Evolutionary conservation across 2,888 invertebrate genomes (phyloP).

Genomic region (Phyllotreta striolata): DNA sequence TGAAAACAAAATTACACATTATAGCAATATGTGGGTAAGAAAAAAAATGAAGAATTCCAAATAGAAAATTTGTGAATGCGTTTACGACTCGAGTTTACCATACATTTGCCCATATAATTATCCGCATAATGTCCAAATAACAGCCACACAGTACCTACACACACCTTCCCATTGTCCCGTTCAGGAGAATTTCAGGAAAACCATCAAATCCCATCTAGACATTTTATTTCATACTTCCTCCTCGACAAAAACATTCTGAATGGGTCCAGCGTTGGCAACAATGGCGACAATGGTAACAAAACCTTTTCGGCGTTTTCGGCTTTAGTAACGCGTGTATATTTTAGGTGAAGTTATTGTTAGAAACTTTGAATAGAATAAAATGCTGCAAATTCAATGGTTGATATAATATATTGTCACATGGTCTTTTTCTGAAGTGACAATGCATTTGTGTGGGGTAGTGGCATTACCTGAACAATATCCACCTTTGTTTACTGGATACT

Average conservation of each 20-base stretch:
- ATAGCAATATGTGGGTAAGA: no score
- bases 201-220: constrained; percentile 55
- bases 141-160: constrained; percentile 50
- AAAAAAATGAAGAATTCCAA: no score
- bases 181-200: constrained; percentile 55
- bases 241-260: constrained; percentile 58
- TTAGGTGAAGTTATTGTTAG: constrained; percentile 57
- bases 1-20: no score
- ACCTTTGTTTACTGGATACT: constrained; percentile 30
- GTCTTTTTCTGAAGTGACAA: constrained; percentile 60
- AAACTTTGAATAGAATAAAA: constrained; percentile 57
- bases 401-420: constrained; percentile 63
- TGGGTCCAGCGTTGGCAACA: constrained; percentile 57
- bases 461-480: constrained; percentile 43
- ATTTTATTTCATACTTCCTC: constrained; percentile 60
- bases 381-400: constrained; percentile 60
- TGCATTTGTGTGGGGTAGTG: constrained; percentile 58
- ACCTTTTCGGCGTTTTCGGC: constrained; percentile 57
- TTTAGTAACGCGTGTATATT: constrained; percentile 63
- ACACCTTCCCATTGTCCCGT: constrained; percentile 52
- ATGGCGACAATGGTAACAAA: constrained; percentile 57
- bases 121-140: constrained; percentile 49
- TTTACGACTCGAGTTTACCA: neutral
- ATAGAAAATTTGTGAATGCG: no score
- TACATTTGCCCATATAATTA: constrained; percentile 51